These are phyloP conservation scores for Pelvicachromis taeniatus DNA, from an alignment of 2,113 vertebrate genomes.

Conservation along the genomic window DNA sequence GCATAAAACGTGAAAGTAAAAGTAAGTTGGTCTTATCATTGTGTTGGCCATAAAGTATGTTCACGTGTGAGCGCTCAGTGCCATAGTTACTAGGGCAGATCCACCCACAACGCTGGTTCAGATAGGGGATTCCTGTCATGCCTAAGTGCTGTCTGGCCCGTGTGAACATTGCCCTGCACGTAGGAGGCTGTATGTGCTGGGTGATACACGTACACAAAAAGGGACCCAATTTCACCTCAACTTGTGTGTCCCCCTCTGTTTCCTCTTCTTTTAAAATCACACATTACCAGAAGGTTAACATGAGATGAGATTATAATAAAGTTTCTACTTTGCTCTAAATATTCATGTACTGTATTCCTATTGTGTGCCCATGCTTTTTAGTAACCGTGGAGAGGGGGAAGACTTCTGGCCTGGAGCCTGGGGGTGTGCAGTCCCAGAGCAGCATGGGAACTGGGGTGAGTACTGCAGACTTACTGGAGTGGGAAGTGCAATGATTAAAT, in stretches of 20 bases:
- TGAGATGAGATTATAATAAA: background rate
- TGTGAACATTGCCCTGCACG: background rate
- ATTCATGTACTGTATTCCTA: background rate
- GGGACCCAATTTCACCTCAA: background rate
- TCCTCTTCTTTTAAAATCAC: background rate
- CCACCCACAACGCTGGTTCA: slow-evolving; percentile 37
- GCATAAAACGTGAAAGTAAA: background rate
- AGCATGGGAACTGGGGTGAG: slow-evolving; percentile 63
- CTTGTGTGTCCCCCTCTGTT: background rate
- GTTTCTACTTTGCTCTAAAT: background rate
- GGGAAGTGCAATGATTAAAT: background rate
- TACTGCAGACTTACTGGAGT: background rate
- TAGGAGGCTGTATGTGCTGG: background rate
- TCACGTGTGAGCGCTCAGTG: background rate
- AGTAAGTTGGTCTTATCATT: background rate
- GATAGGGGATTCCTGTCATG: slow-evolving; percentile 65
- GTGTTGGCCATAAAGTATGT: background rate
- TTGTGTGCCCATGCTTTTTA: slow-evolving; percentile 8
- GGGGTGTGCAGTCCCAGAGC: slow-evolving; percentile 49
- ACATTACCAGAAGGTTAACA: background rate
- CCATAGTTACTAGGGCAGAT: slow-evolving; percentile 7
- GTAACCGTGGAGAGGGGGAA: slow-evolving; percentile 49
- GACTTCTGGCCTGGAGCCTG: slow-evolving; percentile 35
- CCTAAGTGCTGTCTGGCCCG: slow-evolving; percentile 34
- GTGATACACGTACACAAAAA: background rate